Conservation (phyloP, 2,888 invertebrate genomes). For the Prosapia bicincta region DNA sequence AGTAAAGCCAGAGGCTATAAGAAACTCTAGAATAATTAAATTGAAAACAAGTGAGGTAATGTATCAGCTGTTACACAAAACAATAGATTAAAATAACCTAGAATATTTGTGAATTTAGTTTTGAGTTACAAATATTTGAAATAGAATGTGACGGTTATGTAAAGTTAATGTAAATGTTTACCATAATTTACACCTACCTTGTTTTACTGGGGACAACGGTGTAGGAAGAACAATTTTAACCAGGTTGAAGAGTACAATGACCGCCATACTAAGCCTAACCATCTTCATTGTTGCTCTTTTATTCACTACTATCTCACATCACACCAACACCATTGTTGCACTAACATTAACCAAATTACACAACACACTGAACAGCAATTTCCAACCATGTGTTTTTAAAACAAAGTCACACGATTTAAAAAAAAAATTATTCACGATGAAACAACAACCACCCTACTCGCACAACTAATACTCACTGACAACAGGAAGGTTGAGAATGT, state of each 20-base stretch:
- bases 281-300: not conserved
- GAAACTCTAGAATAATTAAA: no score
- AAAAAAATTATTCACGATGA: not conserved
- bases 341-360: not conserved
- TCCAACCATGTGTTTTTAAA: not conserved
- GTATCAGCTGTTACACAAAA: not conserved
- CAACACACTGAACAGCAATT: not conserved
- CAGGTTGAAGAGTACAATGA: not conserved
- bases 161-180: not conserved
- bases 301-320: slow-evolving; percentile 2
- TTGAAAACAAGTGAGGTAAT: no score
- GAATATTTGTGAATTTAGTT: no score
- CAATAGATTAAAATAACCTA: not conserved
- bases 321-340: not conserved
- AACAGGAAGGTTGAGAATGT: not conserved
- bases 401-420: not conserved
- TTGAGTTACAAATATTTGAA: no score
- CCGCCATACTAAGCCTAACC: not conserved
- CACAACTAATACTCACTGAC: not conserved
- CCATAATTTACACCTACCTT: not conserved
- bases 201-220: not conserved
- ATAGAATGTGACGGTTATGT: not conserved
- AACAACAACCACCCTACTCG: not conserved
- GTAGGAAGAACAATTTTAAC: not conserved
- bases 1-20: no score